A percentile compares a stretch with the other conserved stretches of the same genome.
Evolutionary conservation across 2,797 vertebrate genomes (phyloP).

Genomic region (Hemitrygon akajei): DNA sequence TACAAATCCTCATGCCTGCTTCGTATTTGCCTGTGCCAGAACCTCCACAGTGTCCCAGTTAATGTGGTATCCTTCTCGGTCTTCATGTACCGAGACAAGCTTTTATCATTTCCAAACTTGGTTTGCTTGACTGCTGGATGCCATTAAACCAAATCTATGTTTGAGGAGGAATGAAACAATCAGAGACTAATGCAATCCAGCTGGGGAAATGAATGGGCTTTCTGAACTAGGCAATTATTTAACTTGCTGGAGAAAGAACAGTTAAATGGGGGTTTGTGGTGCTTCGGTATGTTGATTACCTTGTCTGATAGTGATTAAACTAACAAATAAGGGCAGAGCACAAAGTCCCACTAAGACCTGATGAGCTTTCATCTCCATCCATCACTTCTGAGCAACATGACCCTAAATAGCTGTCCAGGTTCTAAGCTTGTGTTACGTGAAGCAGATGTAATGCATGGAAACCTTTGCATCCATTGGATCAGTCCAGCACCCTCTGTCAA

Average conservation of each 20-base stretch:
- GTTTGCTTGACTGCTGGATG: neutral
- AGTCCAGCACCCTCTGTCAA: neutral
- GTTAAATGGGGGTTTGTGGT: neutral
- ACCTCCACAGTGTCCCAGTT: no score
- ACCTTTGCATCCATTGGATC: neutral
- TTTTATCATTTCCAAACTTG: neutral
- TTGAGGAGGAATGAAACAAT: neutral
- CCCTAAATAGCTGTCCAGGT: neutral
- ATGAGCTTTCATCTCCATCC: neutral
- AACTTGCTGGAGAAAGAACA: slow-evolving; percentile 6
- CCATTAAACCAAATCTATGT: neutral
- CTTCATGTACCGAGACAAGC: neutral
- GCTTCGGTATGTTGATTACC: slow-evolving; percentile 7
- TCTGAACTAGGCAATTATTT: neutral
- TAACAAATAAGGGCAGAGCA: slow-evolving; percentile 10
- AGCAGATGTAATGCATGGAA: neutral
- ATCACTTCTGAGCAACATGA: neutral
- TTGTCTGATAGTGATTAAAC: slow-evolving; percentile 23
- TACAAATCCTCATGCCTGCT: no score
- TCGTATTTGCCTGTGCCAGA: no score
- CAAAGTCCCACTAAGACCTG: neutral
- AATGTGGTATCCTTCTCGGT: no score
- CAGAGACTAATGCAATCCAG: slow-evolving; percentile 27
- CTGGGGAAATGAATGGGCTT: neutral
- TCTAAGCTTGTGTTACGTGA: neutral